Evolutionary conservation across 2,113 vertebrate species (phyloP), one percentile per base, ranked within the genome.

Genomic region (Dromaius novaehollandiae): DNA sequence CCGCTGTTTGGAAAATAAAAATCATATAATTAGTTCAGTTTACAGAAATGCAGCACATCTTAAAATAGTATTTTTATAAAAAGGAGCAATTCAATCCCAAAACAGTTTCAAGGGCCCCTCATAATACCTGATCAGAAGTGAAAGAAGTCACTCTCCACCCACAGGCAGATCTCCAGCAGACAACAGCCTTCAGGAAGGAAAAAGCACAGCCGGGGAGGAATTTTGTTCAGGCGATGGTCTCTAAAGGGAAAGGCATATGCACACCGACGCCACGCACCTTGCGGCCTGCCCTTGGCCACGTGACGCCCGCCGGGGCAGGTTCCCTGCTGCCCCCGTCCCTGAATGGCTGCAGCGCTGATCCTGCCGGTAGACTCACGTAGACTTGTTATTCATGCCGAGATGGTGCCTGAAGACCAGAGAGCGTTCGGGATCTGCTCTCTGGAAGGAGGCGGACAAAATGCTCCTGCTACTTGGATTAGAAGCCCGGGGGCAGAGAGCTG

Each of bases 141-240:
- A 96, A 92, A 88, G 21, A 63, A 94, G 53, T 55, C 58, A 84
- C 55, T 77, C 32, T 83, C 86, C 20, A 42, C 71, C 63, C 55
- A 77, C 48, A 80, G 86, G 50, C 30, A 88, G 34, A 46, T 78
- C 50, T 90, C 66, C 24, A 46, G 66, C 11, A 17, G 55, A 50
- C 44, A 92, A 60, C 44, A 92, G 51, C 13, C 56, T 87, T 87
- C 87, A 89, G 93, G 91, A 95, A 91, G 93, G 78, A 85, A 94
- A 89, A 94, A 90, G 70, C 65, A 76, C 22, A 77, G 87, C 30
- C 34, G 44, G 78, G 82, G 44, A 91, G 86, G 36, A 91, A 74
- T 88, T 93, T 77, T 88, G 63, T 53, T 76, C 38, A 80, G 73
- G 28, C 3, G 1, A 82, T 79, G 89, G 69, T 92, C 76, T 92